These are phyloP conservation scores for Ictidomys tridecemlineatus DNA, from an alignment of 2,113 vertebrate genomes.

Conservation along the genomic window DNA sequence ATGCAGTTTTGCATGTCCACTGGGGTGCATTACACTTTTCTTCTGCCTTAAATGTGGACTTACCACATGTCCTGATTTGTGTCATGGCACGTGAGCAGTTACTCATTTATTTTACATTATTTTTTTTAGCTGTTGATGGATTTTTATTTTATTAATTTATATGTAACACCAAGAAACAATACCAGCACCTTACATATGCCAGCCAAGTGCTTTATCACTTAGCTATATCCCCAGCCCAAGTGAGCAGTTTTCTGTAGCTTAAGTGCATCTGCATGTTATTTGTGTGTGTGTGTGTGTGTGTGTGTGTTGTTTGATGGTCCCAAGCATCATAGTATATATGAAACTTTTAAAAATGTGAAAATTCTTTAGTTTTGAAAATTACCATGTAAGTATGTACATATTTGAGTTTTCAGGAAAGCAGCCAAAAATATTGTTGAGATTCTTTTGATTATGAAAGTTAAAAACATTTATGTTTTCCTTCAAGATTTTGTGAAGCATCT, in stretches of 20 bases:
- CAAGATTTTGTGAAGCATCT: background rate
- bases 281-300: too few relatives aligned
- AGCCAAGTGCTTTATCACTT: too few relatives aligned
- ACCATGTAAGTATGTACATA: rapidly evolving
- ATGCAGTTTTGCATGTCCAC: rapidly evolving
- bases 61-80: background rate
- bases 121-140: too few relatives aligned
- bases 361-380: background rate
- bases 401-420: background rate
- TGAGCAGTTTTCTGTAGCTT: background rate
- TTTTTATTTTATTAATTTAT: too few relatives aligned
- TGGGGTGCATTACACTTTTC: background rate
- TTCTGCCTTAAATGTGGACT: background rate
- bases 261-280: background rate
- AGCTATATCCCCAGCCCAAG: background rate
- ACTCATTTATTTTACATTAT: too few relatives aligned
- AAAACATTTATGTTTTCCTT: background rate
- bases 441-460: background rate
- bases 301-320: background rate
- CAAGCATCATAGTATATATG: background rate
- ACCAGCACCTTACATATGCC: too few relatives aligned
- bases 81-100: background rate
- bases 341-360: background rate
- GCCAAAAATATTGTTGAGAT: background rate
- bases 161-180: too few relatives aligned